phyloP scores from a whole-genome alignment of 1,140 invertebrate species.

The Metaphire vulgaris region DNA sequence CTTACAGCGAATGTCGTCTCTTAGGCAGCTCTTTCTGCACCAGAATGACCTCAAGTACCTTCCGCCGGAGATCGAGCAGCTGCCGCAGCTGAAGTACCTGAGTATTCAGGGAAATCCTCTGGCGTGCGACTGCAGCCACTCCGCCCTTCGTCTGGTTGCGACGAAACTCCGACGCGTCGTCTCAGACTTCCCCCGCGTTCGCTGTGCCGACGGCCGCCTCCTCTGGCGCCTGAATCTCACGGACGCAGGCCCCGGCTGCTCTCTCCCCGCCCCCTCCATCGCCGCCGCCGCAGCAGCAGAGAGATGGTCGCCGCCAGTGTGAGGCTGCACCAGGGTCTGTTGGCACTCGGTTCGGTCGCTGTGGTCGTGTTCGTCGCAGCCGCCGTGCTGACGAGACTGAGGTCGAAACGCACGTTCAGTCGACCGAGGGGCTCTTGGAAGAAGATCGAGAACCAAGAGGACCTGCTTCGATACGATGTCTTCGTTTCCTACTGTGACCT shows the following conservation, averaged over 20 bases:
- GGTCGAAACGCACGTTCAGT: not conserved
- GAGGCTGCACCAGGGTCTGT: not conserved
- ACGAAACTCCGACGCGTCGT: not conserved
- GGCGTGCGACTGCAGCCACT: not conserved
- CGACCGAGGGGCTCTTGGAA: not conserved
- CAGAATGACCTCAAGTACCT: not conserved
- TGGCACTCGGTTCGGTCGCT: not conserved
- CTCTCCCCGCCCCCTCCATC: not conserved
- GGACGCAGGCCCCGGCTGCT: not conserved
- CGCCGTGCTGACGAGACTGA: not conserved
- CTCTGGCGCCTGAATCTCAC: not conserved
- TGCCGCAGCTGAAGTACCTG: not conserved
- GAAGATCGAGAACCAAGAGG: not conserved
- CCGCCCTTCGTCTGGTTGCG: not conserved
- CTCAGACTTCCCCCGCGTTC: not conserved
- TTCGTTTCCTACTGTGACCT: conserved; percentile 15
- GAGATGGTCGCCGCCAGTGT: not conserved
- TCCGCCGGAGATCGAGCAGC: not conserved
- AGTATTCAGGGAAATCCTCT: not conserved
- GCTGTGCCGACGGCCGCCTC: not conserved
- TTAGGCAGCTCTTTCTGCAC: not conserved
- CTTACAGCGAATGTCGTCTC: not conserved
- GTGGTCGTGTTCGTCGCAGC: not conserved
- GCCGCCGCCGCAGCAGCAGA: too few relatives aligned
- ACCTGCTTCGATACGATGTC: not conserved